Evolutionary conservation across 2,113 vertebrate species (phyloP).

Genomic region (Diadophis punctatus): DNA sequence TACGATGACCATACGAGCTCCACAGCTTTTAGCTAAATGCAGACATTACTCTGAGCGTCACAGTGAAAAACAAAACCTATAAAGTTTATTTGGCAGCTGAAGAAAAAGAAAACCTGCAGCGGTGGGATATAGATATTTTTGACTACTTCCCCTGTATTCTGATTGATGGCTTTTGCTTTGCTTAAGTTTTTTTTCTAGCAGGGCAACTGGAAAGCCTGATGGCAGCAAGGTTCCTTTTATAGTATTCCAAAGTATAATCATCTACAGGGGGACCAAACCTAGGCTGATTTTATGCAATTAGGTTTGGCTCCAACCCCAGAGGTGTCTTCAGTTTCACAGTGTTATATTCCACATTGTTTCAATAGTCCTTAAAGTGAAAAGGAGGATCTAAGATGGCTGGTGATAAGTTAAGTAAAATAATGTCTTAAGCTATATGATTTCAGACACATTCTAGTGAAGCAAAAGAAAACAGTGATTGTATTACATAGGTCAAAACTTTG

Average conservation of each 20-base stretch:
- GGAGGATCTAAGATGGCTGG: neutral
- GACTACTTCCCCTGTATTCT: neutral
- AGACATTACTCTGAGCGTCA: slow-evolving; percentile 2
- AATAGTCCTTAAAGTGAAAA: neutral
- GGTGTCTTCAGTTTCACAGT: slow-evolving; percentile 35
- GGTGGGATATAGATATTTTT: neutral
- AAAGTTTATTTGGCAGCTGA: slow-evolving; percentile 33
- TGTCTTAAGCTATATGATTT: neutral
- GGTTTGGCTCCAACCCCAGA: slow-evolving; percentile 36
- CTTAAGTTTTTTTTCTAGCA: slow-evolving; percentile 39
- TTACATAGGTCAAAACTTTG: neutral
- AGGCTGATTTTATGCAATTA: slow-evolving; percentile 53
- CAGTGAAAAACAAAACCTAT: slow-evolving; percentile 13
- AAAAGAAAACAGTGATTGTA: neutral
- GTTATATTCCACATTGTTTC: slow-evolving; percentile 43
- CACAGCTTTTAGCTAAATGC: neutral
- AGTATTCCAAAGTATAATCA: slow-evolving; percentile 59
- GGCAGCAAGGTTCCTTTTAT: slow-evolving; percentile 54
- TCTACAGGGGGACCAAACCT: slow-evolving; percentile 58
- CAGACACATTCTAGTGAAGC: neutral
- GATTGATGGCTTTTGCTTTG: slow-evolving; percentile 25
- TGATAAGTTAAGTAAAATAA: slow-evolving; percentile 40
- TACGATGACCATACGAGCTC: neutral
- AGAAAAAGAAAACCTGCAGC: slow-evolving; percentile 20
- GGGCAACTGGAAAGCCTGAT: slow-evolving; percentile 16